Conservation (phyloP, 2,888 invertebrate genomes). For the Thymelicus sylvestris region DNA sequence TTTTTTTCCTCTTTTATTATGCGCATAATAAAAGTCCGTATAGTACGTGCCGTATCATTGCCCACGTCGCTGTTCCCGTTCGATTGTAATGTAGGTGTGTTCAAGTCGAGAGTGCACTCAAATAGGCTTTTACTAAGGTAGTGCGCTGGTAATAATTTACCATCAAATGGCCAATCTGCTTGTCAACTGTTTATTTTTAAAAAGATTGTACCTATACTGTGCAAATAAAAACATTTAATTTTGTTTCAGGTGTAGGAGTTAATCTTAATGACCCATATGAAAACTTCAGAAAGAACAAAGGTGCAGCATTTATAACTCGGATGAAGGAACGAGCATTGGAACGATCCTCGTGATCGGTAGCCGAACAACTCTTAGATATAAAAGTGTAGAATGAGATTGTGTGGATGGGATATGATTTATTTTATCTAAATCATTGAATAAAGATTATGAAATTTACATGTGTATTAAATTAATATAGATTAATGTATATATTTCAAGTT, state of each 20-base stretch:
- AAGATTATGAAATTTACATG: conserved; percentile 67
- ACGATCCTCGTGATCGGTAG: conserved; percentile 76
- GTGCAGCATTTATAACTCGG: conserved; percentile 96
- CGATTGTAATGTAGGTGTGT: too few relatives aligned
- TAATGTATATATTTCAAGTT: conserved; percentile 31
- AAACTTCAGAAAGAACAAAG: conserved; percentile 98
- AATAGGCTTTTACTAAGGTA: too few relatives aligned
- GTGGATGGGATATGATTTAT: conserved; percentile 77
- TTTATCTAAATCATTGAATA: conserved; percentile 80
- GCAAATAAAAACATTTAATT: background rate
- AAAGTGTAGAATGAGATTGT: conserved; percentile 75
- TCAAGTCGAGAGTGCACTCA: too few relatives aligned
- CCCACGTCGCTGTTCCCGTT: too few relatives aligned
- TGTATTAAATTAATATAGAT: conserved; percentile 36
- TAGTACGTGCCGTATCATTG: too few relatives aligned
- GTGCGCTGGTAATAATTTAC: too few relatives aligned
- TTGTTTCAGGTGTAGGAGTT: conserved; percentile 92
- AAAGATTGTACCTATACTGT: too few relatives aligned
- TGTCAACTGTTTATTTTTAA: too few relatives aligned
- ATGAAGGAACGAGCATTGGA: conserved; percentile 96
- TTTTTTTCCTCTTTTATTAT: too few relatives aligned
- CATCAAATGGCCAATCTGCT: too few relatives aligned
- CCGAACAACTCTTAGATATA: conserved; percentile 60
- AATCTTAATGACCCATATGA: conserved; percentile 98
- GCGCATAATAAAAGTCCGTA: too few relatives aligned